Evolutionary conservation across 2,888 invertebrate genomes (phyloP), one percentile per base, ranked within the genome.

Genomic region (Meliscaeva auricollis): DNA sequence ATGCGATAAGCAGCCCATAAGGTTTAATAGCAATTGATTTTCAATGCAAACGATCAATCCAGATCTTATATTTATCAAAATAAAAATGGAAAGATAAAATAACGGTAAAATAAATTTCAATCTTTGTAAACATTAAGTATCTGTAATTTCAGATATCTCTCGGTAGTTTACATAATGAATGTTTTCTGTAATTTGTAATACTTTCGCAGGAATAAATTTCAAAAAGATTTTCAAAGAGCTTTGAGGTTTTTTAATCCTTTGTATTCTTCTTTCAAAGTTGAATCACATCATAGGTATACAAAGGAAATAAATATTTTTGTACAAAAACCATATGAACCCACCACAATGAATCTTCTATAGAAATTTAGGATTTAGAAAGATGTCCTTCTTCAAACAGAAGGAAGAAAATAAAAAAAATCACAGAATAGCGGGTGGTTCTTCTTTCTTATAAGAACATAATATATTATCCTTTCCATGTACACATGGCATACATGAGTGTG

Each of bases 391-490:
- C 35, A 3, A 35, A 20, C 48, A 22, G 66, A 66, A 62, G 66
- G 32, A 48, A 48, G n/a, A 32, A 64, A 46, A 74, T 62, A 46
- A 30, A 52, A 66, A 56, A 75, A 80, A 54, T 32, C 64, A 48
- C 35, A 41, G 54, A 62, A 56, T 52, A 44, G 52, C 56, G 58
- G 66, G 52, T 58, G 75, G 50, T 46, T 60, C 52, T 38, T 38
- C 35, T 17, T 32, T 26, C n/a, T 32, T 44, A 46, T 56, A 74
- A 62, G 54, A 48, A 54, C 73, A 48, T 58, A 20, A 64, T 64
- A 69, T 56, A 74, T 78, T 69, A 78, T 44, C 64, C 41, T 22
- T 41, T 58, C 22, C 30, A 32, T 32, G 20, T 26, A 11, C 7
- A 3, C 20, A 38, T 58, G 15, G 15, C 15, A 3, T n/a, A n/a